These are phyloP conservation scores for Haliaeetus leucogaster DNA, from an alignment of 2,113 vertebrate genomes.

Conservation along the genomic window DNA sequence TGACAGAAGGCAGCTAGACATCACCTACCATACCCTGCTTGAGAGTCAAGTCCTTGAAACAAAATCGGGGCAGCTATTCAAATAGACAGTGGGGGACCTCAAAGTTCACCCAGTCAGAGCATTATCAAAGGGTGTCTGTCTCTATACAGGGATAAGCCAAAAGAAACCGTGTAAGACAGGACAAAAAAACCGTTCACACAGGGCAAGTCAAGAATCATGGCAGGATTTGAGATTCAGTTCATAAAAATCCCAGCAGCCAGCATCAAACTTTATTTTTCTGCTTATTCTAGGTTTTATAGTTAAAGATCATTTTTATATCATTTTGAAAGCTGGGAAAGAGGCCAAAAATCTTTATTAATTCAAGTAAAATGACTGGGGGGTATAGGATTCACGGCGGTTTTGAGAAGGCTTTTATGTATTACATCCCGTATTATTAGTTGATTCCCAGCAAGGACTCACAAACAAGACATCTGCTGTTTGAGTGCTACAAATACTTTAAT, in stretches of 20 bases:
- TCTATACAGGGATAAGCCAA: rapidly evolving
- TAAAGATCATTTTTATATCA: not conserved
- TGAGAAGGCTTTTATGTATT: not conserved
- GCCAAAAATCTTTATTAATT: not conserved
- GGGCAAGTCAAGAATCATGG: not conserved
- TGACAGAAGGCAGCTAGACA: not conserved
- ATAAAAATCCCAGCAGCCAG: not conserved
- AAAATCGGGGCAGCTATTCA: not conserved
- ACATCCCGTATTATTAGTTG: not conserved
- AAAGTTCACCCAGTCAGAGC: not conserved
- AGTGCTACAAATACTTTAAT: not conserved
- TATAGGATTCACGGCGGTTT: rapidly evolving
- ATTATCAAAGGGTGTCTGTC: not conserved
- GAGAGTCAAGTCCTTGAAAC: not conserved
- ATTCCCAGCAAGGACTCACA: not conserved
- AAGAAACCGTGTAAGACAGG: not conserved
- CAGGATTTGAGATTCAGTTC: not conserved
- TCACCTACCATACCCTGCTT: not conserved
- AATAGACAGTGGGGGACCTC: not conserved
- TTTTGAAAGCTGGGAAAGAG: not conserved
- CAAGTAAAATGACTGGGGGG: not conserved
- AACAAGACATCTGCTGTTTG: not conserved
- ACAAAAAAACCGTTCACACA: rapidly evolving
- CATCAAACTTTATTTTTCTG: not conserved
- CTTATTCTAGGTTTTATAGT: not conserved